Evolutionary conservation across 2,113 vertebrate species (phyloP).

Genomic region (Zosterops hypoxanthus): DNA sequence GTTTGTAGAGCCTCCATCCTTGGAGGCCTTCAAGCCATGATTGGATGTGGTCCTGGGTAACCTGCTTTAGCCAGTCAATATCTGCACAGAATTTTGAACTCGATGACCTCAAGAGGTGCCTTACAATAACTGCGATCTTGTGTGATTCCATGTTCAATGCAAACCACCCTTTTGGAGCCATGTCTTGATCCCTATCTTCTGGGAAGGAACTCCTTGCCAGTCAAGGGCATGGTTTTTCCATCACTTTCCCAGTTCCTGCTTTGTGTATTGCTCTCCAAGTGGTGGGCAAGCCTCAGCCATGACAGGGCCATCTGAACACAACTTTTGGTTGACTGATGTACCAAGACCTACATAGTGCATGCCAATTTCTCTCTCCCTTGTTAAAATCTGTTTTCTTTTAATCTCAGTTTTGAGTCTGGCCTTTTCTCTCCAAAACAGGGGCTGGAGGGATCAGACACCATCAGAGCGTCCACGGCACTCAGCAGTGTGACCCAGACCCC

Average conservation of each 20-base stretch:
- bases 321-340: background rate
- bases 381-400: background rate
- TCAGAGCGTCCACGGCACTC: background rate
- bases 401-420: background rate
- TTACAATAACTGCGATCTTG: background rate
- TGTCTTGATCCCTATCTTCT: background rate
- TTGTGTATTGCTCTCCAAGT: too few species aligned
- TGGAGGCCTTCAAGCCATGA: background rate
- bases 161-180: accelerated
- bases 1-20: background rate
- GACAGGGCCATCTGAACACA: background rate
- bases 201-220: background rate
- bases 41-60: background rate
- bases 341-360: background rate
- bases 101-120: background rate
- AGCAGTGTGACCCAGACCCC: background rate
- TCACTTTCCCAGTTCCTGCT: background rate
- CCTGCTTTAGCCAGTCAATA: background rate
- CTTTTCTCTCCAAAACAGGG: background rate
- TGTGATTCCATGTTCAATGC: background rate
- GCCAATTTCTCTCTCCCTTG: background rate
- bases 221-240: background rate
- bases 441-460: background rate
- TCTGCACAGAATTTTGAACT: background rate
- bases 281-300: background rate